Evolutionary conservation across 92 coral and sea anemone species (phyloP).

Genomic region (Paragorgia papillata): DNA sequence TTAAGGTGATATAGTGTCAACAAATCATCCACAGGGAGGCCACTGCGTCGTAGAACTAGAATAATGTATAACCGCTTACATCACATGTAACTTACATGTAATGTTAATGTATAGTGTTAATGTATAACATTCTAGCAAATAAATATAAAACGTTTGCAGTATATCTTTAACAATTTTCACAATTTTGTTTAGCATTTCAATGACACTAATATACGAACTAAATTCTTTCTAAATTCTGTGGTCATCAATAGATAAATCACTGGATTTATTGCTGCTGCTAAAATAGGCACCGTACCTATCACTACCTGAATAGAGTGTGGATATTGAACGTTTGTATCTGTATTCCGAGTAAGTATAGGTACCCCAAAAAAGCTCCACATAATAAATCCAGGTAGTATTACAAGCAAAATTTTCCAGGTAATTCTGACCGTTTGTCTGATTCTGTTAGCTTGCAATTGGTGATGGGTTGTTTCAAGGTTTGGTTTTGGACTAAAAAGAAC

Average conservation of each 20-base stretch:
- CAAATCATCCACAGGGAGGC: too few relatives aligned
- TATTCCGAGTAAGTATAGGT: too few relatives aligned
- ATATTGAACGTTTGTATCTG: too few relatives aligned
- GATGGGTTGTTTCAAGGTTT: background rate
- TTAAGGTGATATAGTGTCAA: too few relatives aligned
- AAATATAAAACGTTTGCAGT: too few relatives aligned
- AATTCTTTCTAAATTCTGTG: background rate
- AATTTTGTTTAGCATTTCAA: too few relatives aligned
- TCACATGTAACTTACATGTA: too few relatives aligned
- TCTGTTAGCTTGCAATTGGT: background rate
- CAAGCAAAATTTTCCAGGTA: conserved; percentile 17
- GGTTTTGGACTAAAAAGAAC: conserved; percentile 1
- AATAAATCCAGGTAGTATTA: conserved; percentile 17
- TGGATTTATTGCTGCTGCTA: conserved; percentile 7
- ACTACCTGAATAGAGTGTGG: background rate
- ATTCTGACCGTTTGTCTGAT: background rate
- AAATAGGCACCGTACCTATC: background rate
- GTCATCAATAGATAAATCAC: conserved; percentile 8
- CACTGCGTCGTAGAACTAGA: too few relatives aligned
- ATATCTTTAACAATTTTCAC: too few relatives aligned
- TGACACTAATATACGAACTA: background rate
- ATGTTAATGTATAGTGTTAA: too few relatives aligned
- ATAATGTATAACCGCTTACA: too few relatives aligned
- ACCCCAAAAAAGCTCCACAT: conserved; percentile 19
- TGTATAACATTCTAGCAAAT: too few relatives aligned